phyloP scores from a whole-genome alignment of 2,888 invertebrate species.

The Nymphalis urticae region DNA sequence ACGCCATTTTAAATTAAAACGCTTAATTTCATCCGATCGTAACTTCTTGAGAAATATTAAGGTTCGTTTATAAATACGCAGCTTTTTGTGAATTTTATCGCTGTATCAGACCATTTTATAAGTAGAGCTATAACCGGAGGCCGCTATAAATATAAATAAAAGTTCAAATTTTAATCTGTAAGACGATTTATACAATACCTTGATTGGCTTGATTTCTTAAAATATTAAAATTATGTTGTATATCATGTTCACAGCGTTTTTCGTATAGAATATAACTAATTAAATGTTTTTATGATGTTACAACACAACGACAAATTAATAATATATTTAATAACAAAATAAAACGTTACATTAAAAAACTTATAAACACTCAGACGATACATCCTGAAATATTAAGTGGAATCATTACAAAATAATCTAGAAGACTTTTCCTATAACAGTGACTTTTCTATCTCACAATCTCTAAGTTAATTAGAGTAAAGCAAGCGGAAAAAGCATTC shows the following conservation, averaged over 20 bases:
- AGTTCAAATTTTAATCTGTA: not conserved
- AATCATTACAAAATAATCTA: constrained; percentile 61
- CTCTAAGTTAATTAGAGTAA: constrained; percentile 66
- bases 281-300: too few species aligned
- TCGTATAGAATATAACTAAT: too few species aligned
- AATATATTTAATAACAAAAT: too few species aligned
- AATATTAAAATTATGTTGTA: too few species aligned
- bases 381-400: constrained; percentile 58
- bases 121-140: not conserved
- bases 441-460: constrained; percentile 50
- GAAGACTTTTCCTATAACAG: constrained; percentile 48
- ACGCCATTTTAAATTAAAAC: constrained; percentile 38
- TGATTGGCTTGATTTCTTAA: too few species aligned
- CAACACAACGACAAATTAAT: too few species aligned
- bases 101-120: constrained; percentile 9
- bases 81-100: constrained; percentile 16
- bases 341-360: constrained; percentile 50
- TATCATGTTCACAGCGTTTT: too few species aligned
- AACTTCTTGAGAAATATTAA: constrained; percentile 37
- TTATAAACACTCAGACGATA: constrained; percentile 49
- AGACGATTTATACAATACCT: too few species aligned
- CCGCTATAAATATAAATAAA: not conserved
- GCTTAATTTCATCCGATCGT: constrained; percentile 30
- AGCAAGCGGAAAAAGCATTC: constrained; percentile 63
- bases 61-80: constrained; percentile 26